Evolutionary conservation across 2,113 vertebrate species (phyloP).

Genomic region (Columba livia): DNA sequence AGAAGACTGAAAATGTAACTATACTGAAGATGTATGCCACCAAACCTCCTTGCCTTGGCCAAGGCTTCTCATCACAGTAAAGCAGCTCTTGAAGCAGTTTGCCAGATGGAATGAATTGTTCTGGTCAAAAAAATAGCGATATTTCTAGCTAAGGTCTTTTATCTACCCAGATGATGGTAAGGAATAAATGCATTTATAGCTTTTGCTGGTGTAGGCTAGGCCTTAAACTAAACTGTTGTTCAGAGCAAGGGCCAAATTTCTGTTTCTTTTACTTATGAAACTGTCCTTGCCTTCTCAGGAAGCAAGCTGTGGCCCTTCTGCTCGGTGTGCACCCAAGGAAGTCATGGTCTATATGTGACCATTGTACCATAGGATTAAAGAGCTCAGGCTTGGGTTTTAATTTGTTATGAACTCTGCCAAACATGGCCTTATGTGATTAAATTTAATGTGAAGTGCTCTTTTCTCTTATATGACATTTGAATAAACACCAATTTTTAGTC

Average conservation of each 20-base stretch:
- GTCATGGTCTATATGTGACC: fast-evolving
- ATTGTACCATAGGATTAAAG: background rate
- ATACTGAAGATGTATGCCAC: background rate
- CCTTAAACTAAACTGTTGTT: background rate
- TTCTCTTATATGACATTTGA: background rate
- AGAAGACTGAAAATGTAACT: background rate
- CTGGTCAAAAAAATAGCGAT: background rate
- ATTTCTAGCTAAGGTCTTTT: slow-evolving; percentile 4
- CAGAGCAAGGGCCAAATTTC: background rate
- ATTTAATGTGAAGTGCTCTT: background rate
- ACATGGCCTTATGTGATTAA: background rate
- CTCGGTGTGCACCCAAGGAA: background rate
- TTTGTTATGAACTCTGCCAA: background rate
- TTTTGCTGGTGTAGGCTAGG: background rate
- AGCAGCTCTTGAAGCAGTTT: background rate
- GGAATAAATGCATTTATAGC: background rate
- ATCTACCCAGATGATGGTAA: background rate
- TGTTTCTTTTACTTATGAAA: background rate
- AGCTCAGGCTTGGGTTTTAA: background rate
- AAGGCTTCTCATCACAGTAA: background rate
- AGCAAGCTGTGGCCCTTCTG: background rate
- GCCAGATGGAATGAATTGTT: background rate
- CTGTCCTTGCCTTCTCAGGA: background rate
- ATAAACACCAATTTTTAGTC: background rate
- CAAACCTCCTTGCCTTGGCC: background rate